A percentile compares a stretch with the other conserved stretches of the same genome.
phyloP scores from a whole-genome alignment of 2,797 vertebrate genomes.

The Siniperca scherzeri region DNA sequence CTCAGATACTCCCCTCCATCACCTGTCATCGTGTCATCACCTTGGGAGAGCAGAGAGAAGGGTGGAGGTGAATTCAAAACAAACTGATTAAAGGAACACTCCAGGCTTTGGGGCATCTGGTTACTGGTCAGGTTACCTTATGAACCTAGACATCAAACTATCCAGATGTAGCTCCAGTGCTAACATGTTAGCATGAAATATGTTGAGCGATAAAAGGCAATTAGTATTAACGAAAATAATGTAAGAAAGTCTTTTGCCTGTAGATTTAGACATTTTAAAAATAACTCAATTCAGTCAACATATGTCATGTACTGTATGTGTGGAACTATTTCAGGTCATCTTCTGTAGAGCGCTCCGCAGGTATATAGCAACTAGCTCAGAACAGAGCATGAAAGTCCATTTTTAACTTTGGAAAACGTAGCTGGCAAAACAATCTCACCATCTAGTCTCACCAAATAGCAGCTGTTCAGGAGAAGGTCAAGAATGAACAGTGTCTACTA shows the following conservation, averaged over 20 bases:
- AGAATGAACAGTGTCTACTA: too few relatives aligned
- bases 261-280: background rate
- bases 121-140: background rate
- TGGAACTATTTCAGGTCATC: background rate
- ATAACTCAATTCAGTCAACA: too few relatives aligned
- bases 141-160: background rate
- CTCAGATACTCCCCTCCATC: constrained; percentile 97
- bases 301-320: too few relatives aligned
- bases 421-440: background rate
- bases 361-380: background rate
- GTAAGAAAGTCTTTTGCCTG: background rate
- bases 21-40: constrained; percentile 98
- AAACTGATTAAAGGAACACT: background rate
- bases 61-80: background rate
- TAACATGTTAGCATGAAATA: background rate
- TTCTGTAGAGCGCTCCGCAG: background rate
- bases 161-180: background rate
- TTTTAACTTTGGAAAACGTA: background rate
- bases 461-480: too few relatives aligned
- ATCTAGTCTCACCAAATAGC: too few relatives aligned
- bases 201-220: background rate
- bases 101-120: background rate
- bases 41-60: constrained; percentile 74
- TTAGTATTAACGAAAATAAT: background rate
- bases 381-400: background rate